Evolutionary conservation across 2,888 invertebrate genomes (phyloP).

Genomic region (Marronus borbonicus): DNA sequence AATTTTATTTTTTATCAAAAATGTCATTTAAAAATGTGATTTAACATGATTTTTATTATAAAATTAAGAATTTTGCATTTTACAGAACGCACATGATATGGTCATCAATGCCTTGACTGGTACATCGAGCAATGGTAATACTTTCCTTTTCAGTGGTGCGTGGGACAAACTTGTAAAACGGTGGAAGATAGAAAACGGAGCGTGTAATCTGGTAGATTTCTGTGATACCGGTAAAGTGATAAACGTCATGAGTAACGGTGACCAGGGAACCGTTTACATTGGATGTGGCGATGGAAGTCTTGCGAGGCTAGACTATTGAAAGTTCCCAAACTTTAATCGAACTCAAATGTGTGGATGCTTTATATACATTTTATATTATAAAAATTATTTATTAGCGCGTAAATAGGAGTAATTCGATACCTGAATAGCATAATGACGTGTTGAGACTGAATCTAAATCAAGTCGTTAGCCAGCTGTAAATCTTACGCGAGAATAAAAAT

Average conservation of each 20-base stretch:
- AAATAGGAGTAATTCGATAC: too few species aligned
- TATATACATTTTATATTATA: too few species aligned
- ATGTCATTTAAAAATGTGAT: too few species aligned
- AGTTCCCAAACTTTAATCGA: too few species aligned
- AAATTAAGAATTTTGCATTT: not conserved
- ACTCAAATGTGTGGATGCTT: not conserved
- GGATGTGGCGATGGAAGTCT: constrained; percentile 76
- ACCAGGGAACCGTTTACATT: constrained; percentile 69
- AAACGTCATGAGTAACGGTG: constrained; percentile 60
- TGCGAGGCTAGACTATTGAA: constrained; percentile 45
- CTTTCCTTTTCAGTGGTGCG: constrained; percentile 69
- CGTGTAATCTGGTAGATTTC: constrained; percentile 55
- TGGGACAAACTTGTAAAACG: constrained; percentile 71
- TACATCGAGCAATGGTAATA: constrained; percentile 61
- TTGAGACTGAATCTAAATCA: too few species aligned
- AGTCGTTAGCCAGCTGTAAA: too few species aligned
- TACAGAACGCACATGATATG: constrained; percentile 69
- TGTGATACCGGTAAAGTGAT: constrained; percentile 61
- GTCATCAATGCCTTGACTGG: constrained; percentile 69
- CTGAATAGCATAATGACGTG: too few species aligned
- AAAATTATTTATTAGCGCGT: too few species aligned
- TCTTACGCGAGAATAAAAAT: not conserved
- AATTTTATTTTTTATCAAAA: too few species aligned
- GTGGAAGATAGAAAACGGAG: constrained; percentile 64
- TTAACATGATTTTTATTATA: too few species aligned